Percentiles rank a stretch among this genome's conserved stretches.
These are phyloP conservation scores for Pseudobourletiella spinata DNA, from an alignment of 1,140 invertebrate genomes.

Conservation along the genomic window DNA sequence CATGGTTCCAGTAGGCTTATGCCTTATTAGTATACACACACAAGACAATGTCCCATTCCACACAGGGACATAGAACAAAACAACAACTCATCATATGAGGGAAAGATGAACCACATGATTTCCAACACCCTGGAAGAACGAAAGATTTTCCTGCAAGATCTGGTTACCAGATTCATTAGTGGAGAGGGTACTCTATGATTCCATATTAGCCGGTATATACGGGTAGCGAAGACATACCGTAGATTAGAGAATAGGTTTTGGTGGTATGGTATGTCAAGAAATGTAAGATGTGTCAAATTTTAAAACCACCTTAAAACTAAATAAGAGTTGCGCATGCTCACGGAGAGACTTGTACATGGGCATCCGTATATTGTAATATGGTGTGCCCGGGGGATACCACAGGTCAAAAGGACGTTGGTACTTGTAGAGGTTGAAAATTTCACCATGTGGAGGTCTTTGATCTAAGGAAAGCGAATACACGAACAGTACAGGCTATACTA, in stretches of 20 bases:
- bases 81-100: no score
- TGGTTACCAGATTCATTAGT: neutral
- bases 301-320: neutral
- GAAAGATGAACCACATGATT: no score
- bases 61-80: no score
- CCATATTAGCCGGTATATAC: neutral
- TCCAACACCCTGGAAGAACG: conserved; percentile 15
- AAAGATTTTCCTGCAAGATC: conserved; percentile 1
- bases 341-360: conserved; percentile 18
- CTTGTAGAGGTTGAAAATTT: conserved; percentile 32
- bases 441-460: conserved; percentile 31
- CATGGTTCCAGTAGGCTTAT: no score
- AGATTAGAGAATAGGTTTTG: conserved; percentile 4
- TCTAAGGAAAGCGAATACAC: conserved; percentile 6
- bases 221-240: conserved; percentile 1
- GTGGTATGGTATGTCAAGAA: neutral
- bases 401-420: conserved; percentile 1
- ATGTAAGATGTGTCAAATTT: conserved; percentile 2
- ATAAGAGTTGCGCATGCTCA: neutral
- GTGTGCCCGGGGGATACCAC: conserved; percentile 29
- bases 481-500: conserved; percentile 11
- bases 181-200: neutral
- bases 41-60: no score
- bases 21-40: no score
- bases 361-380: conserved; percentile 25